phyloP scores from a whole-genome alignment of 2,888 invertebrate species.

The Drosophila birchii region DNA sequence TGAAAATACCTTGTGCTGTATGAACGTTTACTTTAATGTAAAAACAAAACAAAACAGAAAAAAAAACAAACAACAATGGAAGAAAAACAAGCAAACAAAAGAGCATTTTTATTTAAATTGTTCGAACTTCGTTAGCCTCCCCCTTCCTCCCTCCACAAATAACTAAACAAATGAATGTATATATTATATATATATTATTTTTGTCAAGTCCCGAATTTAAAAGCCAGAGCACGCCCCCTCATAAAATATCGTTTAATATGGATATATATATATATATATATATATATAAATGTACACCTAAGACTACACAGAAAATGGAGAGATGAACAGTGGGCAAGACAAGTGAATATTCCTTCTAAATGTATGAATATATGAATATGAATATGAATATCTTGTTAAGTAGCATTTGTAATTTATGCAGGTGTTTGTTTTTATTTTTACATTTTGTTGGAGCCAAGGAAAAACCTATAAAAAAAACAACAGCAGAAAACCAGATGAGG shows the following conservation, averaged over 20 bases:
- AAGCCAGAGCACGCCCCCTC: slow-evolving; percentile 11
- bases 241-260: slow-evolving; percentile 26
- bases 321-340: neutral
- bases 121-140: slow-evolving; percentile 10
- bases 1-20: slow-evolving; percentile 71
- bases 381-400: slow-evolving; percentile 17
- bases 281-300: neutral
- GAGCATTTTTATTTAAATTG: slow-evolving; percentile 62
- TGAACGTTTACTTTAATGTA: slow-evolving; percentile 71
- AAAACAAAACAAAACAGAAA: slow-evolving; percentile 25
- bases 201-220: slow-evolving; percentile 10
- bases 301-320: neutral
- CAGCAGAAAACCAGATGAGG: neutral
- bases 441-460: slow-evolving; percentile 16
- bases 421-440: slow-evolving; percentile 14
- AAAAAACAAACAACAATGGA: slow-evolving; percentile 12
- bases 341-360: slow-evolving; percentile 13
- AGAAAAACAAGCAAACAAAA: slow-evolving; percentile 32
- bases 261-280: slow-evolving; percentile 20
- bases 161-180: slow-evolving; percentile 6
- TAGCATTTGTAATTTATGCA: slow-evolving; percentile 26
- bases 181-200: slow-evolving; percentile 7
- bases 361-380: slow-evolving; percentile 10
- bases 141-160: neutral
- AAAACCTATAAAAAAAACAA: neutral